These are phyloP conservation scores for Synanceia verrucosa DNA, from an alignment of 2,797 vertebrate species.

Conservation along the genomic window DNA sequence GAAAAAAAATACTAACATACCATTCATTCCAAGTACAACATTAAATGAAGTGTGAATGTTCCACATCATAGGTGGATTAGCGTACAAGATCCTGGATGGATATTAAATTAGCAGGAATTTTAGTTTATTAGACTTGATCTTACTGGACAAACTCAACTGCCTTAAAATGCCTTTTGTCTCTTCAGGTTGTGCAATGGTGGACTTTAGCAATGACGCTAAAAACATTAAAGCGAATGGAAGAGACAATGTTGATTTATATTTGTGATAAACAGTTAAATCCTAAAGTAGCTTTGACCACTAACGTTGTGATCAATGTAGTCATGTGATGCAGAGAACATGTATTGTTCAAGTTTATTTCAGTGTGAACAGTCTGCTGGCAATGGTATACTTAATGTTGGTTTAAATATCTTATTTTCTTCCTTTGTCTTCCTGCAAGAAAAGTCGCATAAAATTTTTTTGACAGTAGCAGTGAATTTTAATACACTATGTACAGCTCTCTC, in stretches of 20 bases:
- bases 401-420: not conserved
- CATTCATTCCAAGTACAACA: not conserved
- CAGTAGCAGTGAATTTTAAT: not conserved
- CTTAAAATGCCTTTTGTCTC: not conserved
- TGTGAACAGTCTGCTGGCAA: not conserved
- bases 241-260: not conserved
- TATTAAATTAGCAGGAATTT: too few species aligned
- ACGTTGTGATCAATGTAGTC: not conserved
- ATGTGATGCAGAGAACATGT: not conserved
- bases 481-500: not conserved
- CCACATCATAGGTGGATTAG: too few species aligned
- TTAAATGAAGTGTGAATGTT: too few species aligned
- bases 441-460: not conserved
- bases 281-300: fast-evolving
- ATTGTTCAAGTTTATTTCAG: not conserved
- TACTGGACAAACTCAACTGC: not conserved
- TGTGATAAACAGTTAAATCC: fast-evolving
- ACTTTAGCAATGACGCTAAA: too few species aligned
- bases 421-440: not conserved
- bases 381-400: not conserved
- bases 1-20: not conserved
- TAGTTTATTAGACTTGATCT: not conserved
- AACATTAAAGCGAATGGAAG: not conserved
- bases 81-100: too few species aligned
- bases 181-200: not conserved